Conservation (phyloP, 2,888 invertebrate genomes). For the Beris morrisii region DNA sequence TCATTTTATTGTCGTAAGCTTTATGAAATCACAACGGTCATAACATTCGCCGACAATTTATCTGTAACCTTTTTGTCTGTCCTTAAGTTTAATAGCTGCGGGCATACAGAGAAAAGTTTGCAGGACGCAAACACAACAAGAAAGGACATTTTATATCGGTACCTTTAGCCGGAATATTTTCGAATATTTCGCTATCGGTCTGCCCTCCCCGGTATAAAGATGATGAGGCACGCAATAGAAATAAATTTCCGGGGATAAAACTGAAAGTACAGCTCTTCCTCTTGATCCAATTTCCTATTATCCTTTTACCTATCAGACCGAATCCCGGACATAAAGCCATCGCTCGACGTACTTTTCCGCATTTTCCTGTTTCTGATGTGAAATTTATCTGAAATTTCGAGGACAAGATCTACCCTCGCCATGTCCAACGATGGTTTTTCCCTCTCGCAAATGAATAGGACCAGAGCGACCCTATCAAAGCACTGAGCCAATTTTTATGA, state of each 20-base stretch:
- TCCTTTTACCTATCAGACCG: conserved; percentile 17
- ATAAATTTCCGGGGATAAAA: conserved; percentile 20
- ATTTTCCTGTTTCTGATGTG: conserved; percentile 19
- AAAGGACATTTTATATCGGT: too few species aligned
- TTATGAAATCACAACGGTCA: conserved; percentile 31
- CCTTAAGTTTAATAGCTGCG: conserved; percentile 17
- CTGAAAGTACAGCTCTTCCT: conserved; percentile 3
- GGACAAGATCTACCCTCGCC: conserved; percentile 21
- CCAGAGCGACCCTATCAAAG: conserved; percentile 28
- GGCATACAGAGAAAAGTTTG: conserved; percentile 1
- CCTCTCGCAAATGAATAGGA: conserved; percentile 14
- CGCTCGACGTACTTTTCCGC: conserved; percentile 17
- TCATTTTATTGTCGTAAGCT: conserved; percentile 28
- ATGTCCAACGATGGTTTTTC: not conserved
- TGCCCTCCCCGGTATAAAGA: conserved; percentile 11
- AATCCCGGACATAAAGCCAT: conserved; percentile 21
- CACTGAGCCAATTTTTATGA: conserved; percentile 30
- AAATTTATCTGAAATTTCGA: conserved; percentile 26
- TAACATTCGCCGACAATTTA: conserved; percentile 18
- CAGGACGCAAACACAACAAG: too few species aligned
- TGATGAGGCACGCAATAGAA: conserved; percentile 28
- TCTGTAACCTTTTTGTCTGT: conserved; percentile 9
- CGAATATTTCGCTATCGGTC: not conserved
- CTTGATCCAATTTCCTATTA: conserved; percentile 18
- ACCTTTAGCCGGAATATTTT: too few species aligned